phyloP scores from a whole-genome alignment of 2,888 invertebrate species.

The Junonia oenone region DNA sequence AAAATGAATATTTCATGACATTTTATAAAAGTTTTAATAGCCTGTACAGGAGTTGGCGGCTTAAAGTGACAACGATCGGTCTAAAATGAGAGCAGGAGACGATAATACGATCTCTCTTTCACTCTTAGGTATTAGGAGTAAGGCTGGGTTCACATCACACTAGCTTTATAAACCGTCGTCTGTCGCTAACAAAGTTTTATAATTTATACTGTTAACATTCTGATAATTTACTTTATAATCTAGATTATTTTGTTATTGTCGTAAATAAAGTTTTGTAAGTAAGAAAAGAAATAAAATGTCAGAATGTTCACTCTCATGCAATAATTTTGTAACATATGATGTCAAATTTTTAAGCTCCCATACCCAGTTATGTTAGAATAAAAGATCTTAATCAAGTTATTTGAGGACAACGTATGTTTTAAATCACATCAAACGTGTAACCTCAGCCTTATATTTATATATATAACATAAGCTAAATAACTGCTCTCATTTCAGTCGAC shows the following conservation, averaged over 20 bases:
- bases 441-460: conserved; percentile 28
- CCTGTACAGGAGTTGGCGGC: conserved; percentile 33
- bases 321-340: conserved; percentile 1
- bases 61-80: conserved; percentile 34
- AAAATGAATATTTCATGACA: background rate
- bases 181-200: conserved; percentile 1
- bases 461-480: conserved; percentile 27
- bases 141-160: conserved; percentile 32
- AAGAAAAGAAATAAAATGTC: conserved; percentile 11
- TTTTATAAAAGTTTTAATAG: background rate
- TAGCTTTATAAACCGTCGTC: conserved; percentile 21
- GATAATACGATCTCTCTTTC: conserved; percentile 40
- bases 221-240: conserved; percentile 7
- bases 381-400: background rate
- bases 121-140: conserved; percentile 30
- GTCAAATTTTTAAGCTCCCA: background rate
- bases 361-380: conserved; percentile 14
- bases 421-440: conserved; percentile 12
- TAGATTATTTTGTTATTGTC: conserved; percentile 16
- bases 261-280: conserved; percentile 9
- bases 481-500: conserved; percentile 60
- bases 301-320: conserved; percentile 7
- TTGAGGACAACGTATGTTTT: background rate
- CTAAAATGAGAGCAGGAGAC: conserved; percentile 40
- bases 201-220: conserved; percentile 4